Evolutionary conservation across 2,888 invertebrate species (phyloP), one percentile per base, ranked within the genome.

Genomic region (Torymus texanus): DNA sequence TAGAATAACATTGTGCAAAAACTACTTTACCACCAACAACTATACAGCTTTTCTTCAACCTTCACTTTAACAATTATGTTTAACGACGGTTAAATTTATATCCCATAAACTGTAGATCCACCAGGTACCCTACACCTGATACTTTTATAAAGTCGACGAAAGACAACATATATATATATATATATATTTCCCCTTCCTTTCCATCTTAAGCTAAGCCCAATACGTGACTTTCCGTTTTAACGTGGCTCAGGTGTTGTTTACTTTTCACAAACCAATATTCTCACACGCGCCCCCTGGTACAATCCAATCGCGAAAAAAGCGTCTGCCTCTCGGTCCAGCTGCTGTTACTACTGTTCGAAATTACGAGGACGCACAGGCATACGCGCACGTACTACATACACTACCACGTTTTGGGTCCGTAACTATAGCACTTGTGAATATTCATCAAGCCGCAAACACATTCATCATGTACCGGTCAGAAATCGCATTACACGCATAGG

Each of bases 211-310:
- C 24, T 55, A 62, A 75, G 62, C 62, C n/a, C 12, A 29, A 65
- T 65, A 68, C 72, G 82, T 71, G 81, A 83, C 79, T 76, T 70
- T 65, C 66, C 71, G 55, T 75, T 73, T 63, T 78, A 76, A 65
- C 75, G 76, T 67, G 79, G 75, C 81, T 81, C 79, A 82, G 82
- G 81, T 81, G 82, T 79, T 71, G 80, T 81, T 81, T 75, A 78
- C 78, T 78, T 81, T 77, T 79, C 75, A 61, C 65, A 58, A 51
- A 14, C 21, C 50, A 58, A 58, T 18, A 18, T 18, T 59, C 55
- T 41, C 11, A 11, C 11, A 11, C 8, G 14, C 24, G 24, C 2
- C 29, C 10, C 24, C 1, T 55, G 55, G 41, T 41, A 41, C 41
- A 41, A 41, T 8, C 41, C 24, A 51, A 62, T 70, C 76, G 59